Evolutionary conservation across 1,140 invertebrate genomes (phyloP).

Genomic region (Drosophila sturtevanti): DNA sequence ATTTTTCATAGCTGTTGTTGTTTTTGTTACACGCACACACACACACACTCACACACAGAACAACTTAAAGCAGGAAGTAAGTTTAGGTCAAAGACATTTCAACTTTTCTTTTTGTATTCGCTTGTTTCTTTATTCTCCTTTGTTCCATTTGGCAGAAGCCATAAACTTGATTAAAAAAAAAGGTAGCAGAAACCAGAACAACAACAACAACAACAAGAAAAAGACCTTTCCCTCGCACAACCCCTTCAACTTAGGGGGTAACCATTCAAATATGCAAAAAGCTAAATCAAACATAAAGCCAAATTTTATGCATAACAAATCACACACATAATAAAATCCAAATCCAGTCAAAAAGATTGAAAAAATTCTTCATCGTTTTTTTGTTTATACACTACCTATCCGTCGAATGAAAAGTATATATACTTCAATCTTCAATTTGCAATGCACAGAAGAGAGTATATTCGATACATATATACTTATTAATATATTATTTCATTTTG

Average conservation of each 20-base stretch:
- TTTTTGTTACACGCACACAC: background rate
- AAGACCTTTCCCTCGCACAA: background rate
- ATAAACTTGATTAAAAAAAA: slow-evolving; percentile 33
- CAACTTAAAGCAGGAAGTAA: slow-evolving; percentile 1
- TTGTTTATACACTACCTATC: background rate
- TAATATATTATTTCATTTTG: too few species aligned
- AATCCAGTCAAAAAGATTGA: background rate
- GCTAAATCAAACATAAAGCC: slow-evolving; percentile 9
- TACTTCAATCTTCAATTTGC: background rate
- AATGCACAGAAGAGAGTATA: background rate
- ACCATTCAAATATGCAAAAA: slow-evolving; percentile 5
- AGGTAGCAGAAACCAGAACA: background rate
- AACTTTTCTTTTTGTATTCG: slow-evolving; percentile 9
- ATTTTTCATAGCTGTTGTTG: slow-evolving; percentile 32
- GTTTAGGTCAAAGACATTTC: slow-evolving; percentile 24
- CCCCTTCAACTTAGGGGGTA: background rate
- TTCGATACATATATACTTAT: too few species aligned
- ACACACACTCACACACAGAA: background rate
- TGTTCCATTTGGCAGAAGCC: slow-evolving; percentile 17
- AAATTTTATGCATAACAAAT: slow-evolving; percentile 10
- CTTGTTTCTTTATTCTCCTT: background rate
- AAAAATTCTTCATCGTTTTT: slow-evolving; percentile 1
- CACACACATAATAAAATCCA: slow-evolving; percentile 2
- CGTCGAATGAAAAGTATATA: background rate
- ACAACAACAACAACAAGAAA: background rate